These are phyloP conservation scores for Crotalus adamanteus DNA, from an alignment of 2,797 vertebrate genomes.

Conservation along the genomic window DNA sequence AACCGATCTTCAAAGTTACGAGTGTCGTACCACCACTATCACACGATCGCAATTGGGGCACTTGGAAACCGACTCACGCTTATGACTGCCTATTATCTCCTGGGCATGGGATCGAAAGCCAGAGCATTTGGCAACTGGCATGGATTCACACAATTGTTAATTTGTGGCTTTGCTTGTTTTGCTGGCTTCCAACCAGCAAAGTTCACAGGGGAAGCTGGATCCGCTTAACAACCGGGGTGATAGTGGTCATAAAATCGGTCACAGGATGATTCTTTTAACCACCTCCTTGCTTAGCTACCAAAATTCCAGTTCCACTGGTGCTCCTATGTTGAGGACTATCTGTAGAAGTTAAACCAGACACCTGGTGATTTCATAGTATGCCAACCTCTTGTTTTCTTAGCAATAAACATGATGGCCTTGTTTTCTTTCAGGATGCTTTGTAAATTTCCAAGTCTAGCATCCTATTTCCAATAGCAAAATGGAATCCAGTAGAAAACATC, in stretches of 20 bases:
- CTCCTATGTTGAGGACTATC: too few species aligned
- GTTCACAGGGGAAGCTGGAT: not conserved
- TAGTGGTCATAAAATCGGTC: not conserved
- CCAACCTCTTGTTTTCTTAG: not conserved
- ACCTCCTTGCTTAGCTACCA: not conserved
- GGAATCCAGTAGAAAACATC: not conserved
- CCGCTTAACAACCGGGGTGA: not conserved
- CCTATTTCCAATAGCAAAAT: not conserved
- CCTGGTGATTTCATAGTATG: not conserved
- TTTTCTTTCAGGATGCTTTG: not conserved
- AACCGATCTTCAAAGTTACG: not conserved
- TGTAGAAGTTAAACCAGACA: too few species aligned
- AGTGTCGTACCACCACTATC: not conserved
- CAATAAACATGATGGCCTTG: not conserved
- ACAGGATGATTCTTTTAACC: not conserved
- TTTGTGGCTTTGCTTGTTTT: not conserved
- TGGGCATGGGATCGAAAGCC: too few species aligned
- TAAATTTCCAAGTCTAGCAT: not conserved
- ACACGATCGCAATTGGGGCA: not conserved
- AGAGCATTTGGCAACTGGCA: not conserved
- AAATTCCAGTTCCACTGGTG: not conserved
- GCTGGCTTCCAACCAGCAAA: not conserved
- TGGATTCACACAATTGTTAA: not conserved
- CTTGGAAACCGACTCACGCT: not conserved
- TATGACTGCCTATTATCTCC: not conserved